Evolutionary conservation across 2,888 invertebrate species (phyloP), one percentile per base, ranked within the genome.

Genomic region (Tetanocera ferruginea): DNA sequence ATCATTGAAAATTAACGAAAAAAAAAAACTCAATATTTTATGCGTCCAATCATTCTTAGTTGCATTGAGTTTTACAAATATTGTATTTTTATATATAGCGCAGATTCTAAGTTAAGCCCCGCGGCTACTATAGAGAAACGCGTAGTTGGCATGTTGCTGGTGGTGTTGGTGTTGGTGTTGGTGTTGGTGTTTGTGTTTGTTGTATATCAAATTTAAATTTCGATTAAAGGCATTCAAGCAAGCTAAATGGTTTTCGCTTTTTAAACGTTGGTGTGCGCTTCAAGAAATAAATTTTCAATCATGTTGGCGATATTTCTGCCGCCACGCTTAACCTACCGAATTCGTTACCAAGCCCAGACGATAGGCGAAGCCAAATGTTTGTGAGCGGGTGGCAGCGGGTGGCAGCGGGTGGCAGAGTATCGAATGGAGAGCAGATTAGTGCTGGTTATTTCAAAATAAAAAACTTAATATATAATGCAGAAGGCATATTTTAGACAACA

Each of bases 201-300:
- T 69, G 17, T 57, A 17, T 75, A 28, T 66, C 52, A 66, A 25
- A 34, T 75, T 75, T 66, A 64, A 75, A 66, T 75, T 75, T 75
- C 75, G 66, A 75, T 75, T 66, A 75, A 75, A 75, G n/a, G 37
- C 75, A 67, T 66, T 66, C 75, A 52, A 75, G 75, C 51, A 51
- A 66, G 67, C 66, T 75, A 75, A 66, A 75, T 66, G 75, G 31
- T 66, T 43, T 75, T 28, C 19, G 23, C 55, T 55, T 31, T 43
- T 43, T 69, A 19, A 23, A 31, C 28, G 31, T 14, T 57, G 37
- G 17, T 52, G 23, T 67, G 23, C 69, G 69, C 69, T 51, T 51
- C 28, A 69, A 49, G 51, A 69, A 23, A 69, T 69, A 69, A 69
- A 69, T 69, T 64, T 69, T 69, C 69, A 69, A 69, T 69, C 69